phyloP scores from a whole-genome alignment of 1,140 invertebrate species.

The Halesus radiatus region DNA sequence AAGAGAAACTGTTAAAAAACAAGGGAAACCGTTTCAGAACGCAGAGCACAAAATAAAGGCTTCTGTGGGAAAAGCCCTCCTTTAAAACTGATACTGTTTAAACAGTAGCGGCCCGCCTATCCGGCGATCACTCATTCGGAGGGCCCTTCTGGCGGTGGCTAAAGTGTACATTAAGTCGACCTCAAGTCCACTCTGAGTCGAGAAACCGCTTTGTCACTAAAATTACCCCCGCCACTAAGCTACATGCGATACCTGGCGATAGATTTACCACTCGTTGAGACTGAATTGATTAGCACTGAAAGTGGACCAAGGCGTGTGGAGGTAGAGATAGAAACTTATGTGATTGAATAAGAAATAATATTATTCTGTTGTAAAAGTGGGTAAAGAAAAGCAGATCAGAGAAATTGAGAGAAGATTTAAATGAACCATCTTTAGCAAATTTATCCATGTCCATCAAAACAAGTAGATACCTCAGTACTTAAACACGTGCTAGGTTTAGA shows the following conservation, averaged over 20 bases:
- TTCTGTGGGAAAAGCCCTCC: background rate
- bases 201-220: conserved; percentile 31
- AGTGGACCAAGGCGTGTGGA: background rate
- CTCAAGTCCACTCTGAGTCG: conserved; percentile 6
- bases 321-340: too few species aligned
- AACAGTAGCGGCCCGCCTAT: background rate
- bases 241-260: background rate
- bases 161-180: conserved; percentile 33
- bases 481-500: too few species aligned
- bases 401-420: too few species aligned
- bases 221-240: background rate
- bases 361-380: too few species aligned
- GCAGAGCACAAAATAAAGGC: background rate
- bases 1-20: too few species aligned
- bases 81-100: conserved; percentile 14
- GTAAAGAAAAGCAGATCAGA: too few species aligned
- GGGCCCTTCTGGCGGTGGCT: background rate
- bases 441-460: too few species aligned
- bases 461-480: too few species aligned
- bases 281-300: conserved; percentile 6
- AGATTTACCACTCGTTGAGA: conserved; percentile 25
- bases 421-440: too few species aligned
- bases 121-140: conserved; percentile 13
- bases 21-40: too few species aligned
- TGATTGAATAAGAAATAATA: too few species aligned